phyloP scores from a whole-genome alignment of 2,113 vertebrate genomes.

The Dicrurus megarhynchus region DNA sequence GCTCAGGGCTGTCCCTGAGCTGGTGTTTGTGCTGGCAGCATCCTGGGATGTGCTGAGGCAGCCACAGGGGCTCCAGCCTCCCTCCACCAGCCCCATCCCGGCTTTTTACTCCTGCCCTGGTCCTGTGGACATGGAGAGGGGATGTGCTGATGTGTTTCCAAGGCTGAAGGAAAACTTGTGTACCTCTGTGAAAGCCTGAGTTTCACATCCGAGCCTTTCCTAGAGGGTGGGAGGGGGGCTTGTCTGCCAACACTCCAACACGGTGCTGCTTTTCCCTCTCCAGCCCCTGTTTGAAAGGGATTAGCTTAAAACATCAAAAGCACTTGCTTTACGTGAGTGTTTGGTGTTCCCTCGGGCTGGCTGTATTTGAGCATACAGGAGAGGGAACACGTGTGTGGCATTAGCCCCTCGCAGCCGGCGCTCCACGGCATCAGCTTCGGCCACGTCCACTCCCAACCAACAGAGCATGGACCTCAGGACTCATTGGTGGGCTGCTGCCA shows the following conservation, averaged over 20 bases:
- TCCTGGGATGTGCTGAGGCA: neutral
- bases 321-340: neutral
- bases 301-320: neutral
- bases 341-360: neutral
- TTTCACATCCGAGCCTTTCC: neutral
- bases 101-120: neutral
- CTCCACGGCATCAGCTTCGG: accelerated
- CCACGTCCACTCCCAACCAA: accelerated
- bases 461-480: accelerated
- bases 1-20: neutral
- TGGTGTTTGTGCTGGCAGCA: neutral
- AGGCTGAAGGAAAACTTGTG: neutral
- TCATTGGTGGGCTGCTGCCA: accelerated
- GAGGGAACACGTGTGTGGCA: neutral
- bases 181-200: no score
- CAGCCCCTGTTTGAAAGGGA: neutral
- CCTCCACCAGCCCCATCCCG: neutral
- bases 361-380: accelerated
- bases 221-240: neutral
- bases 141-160: neutral
- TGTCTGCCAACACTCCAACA: neutral
- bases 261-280: neutral
- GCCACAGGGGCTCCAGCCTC: neutral
- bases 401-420: accelerated
- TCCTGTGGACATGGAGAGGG: neutral